These are phyloP conservation scores for Formica aserva DNA, from an alignment of 2,888 invertebrate genomes.

Conservation along the genomic window DNA sequence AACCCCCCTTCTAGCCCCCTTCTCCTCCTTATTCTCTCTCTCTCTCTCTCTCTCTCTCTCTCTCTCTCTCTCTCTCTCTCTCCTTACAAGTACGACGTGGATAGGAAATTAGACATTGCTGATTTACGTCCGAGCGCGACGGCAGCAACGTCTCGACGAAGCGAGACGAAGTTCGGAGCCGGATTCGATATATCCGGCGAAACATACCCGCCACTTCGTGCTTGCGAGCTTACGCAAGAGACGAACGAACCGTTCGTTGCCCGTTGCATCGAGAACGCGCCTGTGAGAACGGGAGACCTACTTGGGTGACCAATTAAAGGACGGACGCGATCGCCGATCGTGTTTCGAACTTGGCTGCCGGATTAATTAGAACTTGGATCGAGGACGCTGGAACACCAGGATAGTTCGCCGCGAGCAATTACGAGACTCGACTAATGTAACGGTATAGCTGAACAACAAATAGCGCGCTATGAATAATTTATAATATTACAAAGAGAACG, in stretches of 20 bases:
- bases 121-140: slow-evolving; percentile 63
- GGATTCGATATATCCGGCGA: slow-evolving; percentile 34
- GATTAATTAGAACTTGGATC: slow-evolving; percentile 55
- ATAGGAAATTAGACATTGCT: slow-evolving; percentile 70
- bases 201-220: slow-evolving; percentile 24
- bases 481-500: neutral
- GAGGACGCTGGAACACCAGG: slow-evolving; percentile 29
- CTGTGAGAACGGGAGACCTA: slow-evolving; percentile 48
- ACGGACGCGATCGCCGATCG: slow-evolving; percentile 53
- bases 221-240: neutral
- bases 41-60: slow-evolving; percentile 14
- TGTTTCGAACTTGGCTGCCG: slow-evolving; percentile 54
- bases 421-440: slow-evolving; percentile 40
- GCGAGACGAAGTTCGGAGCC: slow-evolving; percentile 39
- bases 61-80: slow-evolving; percentile 23
- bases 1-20: neutral
- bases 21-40: slow-evolving; percentile 12
- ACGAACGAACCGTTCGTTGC: slow-evolving; percentile 48
- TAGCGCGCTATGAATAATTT: slow-evolving; percentile 40
- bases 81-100: slow-evolving; percentile 50
- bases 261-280: slow-evolving; percentile 39
- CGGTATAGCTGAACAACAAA: slow-evolving; percentile 44
- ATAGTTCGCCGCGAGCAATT: slow-evolving; percentile 54
- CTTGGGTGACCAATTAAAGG: slow-evolving; percentile 54
- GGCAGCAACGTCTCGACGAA: slow-evolving; percentile 49